Conservation (phyloP, 1,140 invertebrate species). For the Lordiphosa mommai region DNA sequence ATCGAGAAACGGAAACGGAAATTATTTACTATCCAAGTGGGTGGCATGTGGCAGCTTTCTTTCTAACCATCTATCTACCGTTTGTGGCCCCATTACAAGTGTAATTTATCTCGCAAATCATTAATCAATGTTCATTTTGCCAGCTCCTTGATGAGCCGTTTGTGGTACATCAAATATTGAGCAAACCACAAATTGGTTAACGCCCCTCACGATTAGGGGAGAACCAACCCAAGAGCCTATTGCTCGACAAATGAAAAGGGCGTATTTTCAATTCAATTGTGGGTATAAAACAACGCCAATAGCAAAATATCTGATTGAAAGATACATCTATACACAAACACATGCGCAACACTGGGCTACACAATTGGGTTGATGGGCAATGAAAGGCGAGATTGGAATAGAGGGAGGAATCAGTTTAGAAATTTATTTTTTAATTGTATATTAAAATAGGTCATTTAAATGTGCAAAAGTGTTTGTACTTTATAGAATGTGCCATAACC, state of each 20-base stretch:
- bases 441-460: too few relatives aligned
- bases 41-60: slow-evolving; percentile 18
- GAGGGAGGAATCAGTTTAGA: too few relatives aligned
- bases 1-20: slow-evolving; percentile 59
- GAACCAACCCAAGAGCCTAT: slow-evolving; percentile 13
- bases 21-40: slow-evolving; percentile 60
- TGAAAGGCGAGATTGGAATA: background rate
- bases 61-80: slow-evolving; percentile 52
- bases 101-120: slow-evolving; percentile 77
- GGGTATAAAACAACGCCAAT: slow-evolving; percentile 39
- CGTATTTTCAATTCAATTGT: slow-evolving; percentile 57
- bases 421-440: too few relatives aligned
- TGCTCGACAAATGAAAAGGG: slow-evolving; percentile 55
- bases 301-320: slow-evolving; percentile 46
- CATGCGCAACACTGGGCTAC: slow-evolving; percentile 27
- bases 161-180: slow-evolving; percentile 16
- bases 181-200: slow-evolving; percentile 33
- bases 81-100: slow-evolving; percentile 64
- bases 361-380: too few relatives aligned
- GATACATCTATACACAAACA: slow-evolving; percentile 29
- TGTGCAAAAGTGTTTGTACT: too few relatives aligned
- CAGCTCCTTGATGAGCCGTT: background rate
- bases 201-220: slow-evolving; percentile 39
- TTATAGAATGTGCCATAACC: too few relatives aligned
- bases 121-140: slow-evolving; percentile 55